Evolutionary conservation across 2,888 invertebrate species (phyloP), one percentile per base, ranked within the genome.

Genomic region (Margaritifera margaritifera): DNA sequence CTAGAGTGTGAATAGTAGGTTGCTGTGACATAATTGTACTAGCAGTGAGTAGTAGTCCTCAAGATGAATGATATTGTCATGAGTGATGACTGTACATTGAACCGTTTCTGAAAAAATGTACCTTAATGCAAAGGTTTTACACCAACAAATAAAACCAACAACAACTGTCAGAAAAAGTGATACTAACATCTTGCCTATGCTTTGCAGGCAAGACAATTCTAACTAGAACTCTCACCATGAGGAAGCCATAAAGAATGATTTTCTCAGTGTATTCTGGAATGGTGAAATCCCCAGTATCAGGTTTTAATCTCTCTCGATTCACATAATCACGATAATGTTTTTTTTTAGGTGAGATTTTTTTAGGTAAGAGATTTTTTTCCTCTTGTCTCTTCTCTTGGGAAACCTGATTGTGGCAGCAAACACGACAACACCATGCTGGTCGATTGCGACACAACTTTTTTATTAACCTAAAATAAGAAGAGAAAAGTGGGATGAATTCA

Each of bases 251-350:
- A 59, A 90, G 86, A 20, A 91, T 87, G 60, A 90, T 85, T 78
- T 91, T 91, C 77, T 91, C 90, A 27, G 88, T 90, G 78, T 90
- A 90, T 80, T 91, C 91, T 62, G 85, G 82, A 0, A 90, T 81
- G 4, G 90, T 89, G 72, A 91, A 90, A 71, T 90, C 89, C 25
- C 86, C 89, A 0, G 89, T 83, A 11, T 78, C 70, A 1, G 89
- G 89, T 75, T 91, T 91, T n/a, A 82, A 71, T 74, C 84, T 80
- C 74, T 91, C 90, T 53, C 86, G 76, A 54, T 88, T 82, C 5
- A 90, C 64, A 66, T 81, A 86, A n/a, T 65, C 65, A 63, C 2
- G 42, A 42, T 72, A 69, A 2, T 66, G 57, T 27, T 71, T 69
- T 62, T 69, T 69, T 55, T 70, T 25, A 22, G 66, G 66, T 1